Base-by-base conservation (phyloP, 2,113 vertebrate genomes). In the Indicator indicator region DNA sequence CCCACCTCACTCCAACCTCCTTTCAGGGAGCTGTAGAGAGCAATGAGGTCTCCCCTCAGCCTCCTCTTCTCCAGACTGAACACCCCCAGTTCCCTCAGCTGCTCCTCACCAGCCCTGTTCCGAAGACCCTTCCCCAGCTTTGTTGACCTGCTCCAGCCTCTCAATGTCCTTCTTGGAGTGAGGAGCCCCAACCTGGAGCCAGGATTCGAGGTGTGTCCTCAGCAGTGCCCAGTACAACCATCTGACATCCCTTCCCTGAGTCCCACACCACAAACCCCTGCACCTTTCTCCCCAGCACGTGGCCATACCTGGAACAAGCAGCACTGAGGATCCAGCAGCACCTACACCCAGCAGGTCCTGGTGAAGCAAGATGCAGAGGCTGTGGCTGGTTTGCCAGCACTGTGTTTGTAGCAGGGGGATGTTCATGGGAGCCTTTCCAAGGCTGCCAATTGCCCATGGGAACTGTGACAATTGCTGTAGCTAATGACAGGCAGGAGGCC, bases 291-390 rank as follows among this genome's bases (percentile, higher is more conserved):
- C 36, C 3, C 14, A 20, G 1, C 23, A 13, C 72, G n/a, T 2
- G 9, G 36, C 46, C 9, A 0, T 56, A 73, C 54, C 84, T 5
- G 3, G 11, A 55, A n/a, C 46, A 1, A 1, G 1, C 3, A 1
- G 32, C 18, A 26, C 70, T 3, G 1, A 6, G n/a, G 42, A 44
- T 38, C 42, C 69, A 26, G 42, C 2, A 0, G 30, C 67, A 28
- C 16, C 73, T 17, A 48, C 30, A 15, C 6, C 27, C 62, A 5
- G 12, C 19, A 33, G 32, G 16, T 30, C 55, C 33, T 7, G 62
- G 32, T 7, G 36, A 38, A 63, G 40, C 15, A 12, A 18, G 32
- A 50, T 20, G 60, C 44, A 56, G 62, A 17, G 11, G n/a, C 55
- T 16, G 67, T 2, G 4, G 56, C n/a, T 46, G 69, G 73, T 58